phyloP scores from a whole-genome alignment of 1,140 invertebrate genomes.

The Geopemphigus sp. region DNA sequence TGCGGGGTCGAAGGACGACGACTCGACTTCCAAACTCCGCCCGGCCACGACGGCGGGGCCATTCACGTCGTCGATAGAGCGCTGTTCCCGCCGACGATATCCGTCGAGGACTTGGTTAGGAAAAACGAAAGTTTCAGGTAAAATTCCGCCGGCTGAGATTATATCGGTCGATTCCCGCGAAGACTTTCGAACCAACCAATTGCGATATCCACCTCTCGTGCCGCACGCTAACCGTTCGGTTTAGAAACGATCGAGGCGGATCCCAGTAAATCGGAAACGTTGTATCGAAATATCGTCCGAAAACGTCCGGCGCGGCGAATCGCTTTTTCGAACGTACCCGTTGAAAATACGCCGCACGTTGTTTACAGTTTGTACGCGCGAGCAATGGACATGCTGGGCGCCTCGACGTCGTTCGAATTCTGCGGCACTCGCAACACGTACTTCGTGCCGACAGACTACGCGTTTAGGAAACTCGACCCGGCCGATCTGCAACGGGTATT shows the following conservation, averaged over 20 bases:
- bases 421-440: not conserved
- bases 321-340: too few relatives aligned
- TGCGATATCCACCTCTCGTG: too few relatives aligned
- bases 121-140: conserved; percentile 52
- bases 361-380: not conserved
- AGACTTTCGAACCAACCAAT: too few relatives aligned
- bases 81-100: conserved; percentile 51
- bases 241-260: too few relatives aligned
- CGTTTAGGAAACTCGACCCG: not conserved
- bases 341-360: too few relatives aligned
- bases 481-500: not conserved
- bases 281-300: too few relatives aligned
- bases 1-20: conserved; percentile 9
- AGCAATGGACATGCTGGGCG: not conserved
- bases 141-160: too few relatives aligned
- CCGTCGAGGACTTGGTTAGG: conserved; percentile 52
- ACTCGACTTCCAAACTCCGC: not conserved
- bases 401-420: not conserved
- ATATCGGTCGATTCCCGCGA: too few relatives aligned
- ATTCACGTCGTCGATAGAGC: not conserved
- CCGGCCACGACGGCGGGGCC: conserved; percentile 24
- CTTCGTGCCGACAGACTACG: conserved; percentile 1
- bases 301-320: too few relatives aligned
- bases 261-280: too few relatives aligned
- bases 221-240: too few relatives aligned